phyloP scores from a whole-genome alignment of 2,888 invertebrate species.

The Drosophila kambysellisi region DNA sequence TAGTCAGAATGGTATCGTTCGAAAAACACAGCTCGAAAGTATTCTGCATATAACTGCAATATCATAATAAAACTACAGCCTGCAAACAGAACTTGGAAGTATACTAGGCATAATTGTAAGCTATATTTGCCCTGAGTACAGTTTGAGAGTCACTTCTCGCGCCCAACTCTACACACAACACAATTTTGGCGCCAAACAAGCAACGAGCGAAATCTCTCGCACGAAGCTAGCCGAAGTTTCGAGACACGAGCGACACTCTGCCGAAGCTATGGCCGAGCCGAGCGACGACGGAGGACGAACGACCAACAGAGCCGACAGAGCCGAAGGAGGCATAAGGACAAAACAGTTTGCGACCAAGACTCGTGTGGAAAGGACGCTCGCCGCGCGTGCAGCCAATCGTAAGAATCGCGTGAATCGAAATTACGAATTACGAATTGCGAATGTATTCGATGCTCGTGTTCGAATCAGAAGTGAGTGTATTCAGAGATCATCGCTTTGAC shows the following conservation, averaged over 20 bases:
- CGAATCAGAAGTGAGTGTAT: slow-evolving; percentile 34
- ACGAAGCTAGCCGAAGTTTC: slow-evolving; percentile 45
- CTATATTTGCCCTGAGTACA: slow-evolving; percentile 41
- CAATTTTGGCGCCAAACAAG: slow-evolving; percentile 81
- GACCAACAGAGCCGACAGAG: slow-evolving; percentile 14
- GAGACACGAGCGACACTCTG: slow-evolving; percentile 39
- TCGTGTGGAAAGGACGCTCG: slow-evolving; percentile 81
- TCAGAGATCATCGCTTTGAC: slow-evolving; percentile 37
- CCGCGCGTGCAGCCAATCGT: slow-evolving; percentile 62
- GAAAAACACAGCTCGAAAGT: neutral
- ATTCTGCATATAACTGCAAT: neutral
- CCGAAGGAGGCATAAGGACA: slow-evolving; percentile 53
- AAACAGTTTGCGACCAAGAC: slow-evolving; percentile 83
- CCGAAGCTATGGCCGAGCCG: slow-evolving; percentile 31
- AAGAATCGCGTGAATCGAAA: slow-evolving; percentile 29
- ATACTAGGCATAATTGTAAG: slow-evolving; percentile 15
- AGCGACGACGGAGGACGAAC: slow-evolving; percentile 61
- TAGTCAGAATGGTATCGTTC: neutral
- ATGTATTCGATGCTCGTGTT: slow-evolving; percentile 27
- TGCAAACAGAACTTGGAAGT: neutral
- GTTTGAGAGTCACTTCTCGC: slow-evolving; percentile 68
- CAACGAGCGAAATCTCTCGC: slow-evolving; percentile 27
- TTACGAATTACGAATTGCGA: slow-evolving; percentile 32
- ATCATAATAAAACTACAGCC: neutral
- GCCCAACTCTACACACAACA: slow-evolving; percentile 54